A percentile compares a stretch with the other conserved stretches of the same genome.
Conservation (phyloP, 2,888 invertebrate genomes). For the Dione vanillae region DNA sequence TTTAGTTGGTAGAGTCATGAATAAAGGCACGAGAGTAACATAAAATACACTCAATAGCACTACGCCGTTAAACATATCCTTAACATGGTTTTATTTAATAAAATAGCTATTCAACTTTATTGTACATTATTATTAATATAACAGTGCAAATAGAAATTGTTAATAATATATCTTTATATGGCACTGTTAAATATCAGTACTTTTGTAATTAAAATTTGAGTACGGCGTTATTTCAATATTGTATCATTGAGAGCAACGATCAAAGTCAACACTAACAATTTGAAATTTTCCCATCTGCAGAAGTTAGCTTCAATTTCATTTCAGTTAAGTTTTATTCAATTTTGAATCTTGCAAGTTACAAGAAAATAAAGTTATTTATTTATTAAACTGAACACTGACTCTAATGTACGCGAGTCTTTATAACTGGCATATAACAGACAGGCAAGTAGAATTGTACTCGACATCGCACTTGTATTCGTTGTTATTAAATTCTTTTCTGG, state of each 20-base stretch:
- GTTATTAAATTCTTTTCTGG: slow-evolving; percentile 81
- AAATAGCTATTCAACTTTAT: slow-evolving; percentile 7
- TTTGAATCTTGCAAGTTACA: background rate
- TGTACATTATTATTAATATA: background rate
- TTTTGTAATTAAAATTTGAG: slow-evolving; percentile 10
- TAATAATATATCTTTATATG: background rate
- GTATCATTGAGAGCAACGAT: background rate
- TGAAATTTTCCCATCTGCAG: background rate
- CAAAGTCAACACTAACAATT: slow-evolving; percentile 11
- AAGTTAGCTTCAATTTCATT: slow-evolving; percentile 6
- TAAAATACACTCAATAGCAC: slow-evolving; percentile 57
- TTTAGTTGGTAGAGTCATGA: slow-evolving; percentile 61
- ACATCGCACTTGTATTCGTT: slow-evolving; percentile 64
- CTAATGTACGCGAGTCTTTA: slow-evolving; percentile 13
- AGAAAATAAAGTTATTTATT: slow-evolving; percentile 13
- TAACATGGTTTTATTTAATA: slow-evolving; percentile 28
- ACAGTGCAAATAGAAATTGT: background rate
- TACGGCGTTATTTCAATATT: slow-evolving; percentile 1
- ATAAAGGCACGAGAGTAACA: slow-evolving; percentile 56
- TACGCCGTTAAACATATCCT: slow-evolving; percentile 49
- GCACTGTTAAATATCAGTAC: background rate
- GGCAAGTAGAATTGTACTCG: slow-evolving; percentile 51
- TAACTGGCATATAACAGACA: slow-evolving; percentile 55
- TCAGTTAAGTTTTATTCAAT: background rate
- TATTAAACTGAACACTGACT: background rate